These are phyloP conservation scores for Drosophila seguyi DNA, from an alignment of 1,140 invertebrate genomes.

Conservation along the genomic window DNA sequence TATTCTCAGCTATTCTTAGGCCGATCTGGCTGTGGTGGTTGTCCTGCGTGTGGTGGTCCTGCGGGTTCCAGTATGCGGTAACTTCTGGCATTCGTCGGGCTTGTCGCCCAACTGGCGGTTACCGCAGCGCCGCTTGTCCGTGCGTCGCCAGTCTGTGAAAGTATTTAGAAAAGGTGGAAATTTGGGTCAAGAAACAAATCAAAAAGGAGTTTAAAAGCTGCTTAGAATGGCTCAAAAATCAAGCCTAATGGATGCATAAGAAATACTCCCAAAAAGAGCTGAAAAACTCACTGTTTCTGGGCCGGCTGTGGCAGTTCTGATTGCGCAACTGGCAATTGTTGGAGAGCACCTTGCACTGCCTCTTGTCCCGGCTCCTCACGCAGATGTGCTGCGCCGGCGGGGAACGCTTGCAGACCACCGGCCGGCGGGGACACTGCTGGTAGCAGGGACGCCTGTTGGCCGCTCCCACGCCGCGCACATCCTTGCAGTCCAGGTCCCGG, in stretches of 20 bases:
- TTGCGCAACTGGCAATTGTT: constrained; percentile 64
- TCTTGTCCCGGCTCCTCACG: constrained; percentile 40
- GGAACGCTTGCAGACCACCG: constrained; percentile 35
- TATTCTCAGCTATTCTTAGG: background rate
- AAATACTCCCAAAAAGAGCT: no score
- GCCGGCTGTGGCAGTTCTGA: constrained; percentile 54
- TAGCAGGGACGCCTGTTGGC: constrained; percentile 33
- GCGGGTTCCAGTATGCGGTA: background rate
- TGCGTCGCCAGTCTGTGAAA: constrained; percentile 58
- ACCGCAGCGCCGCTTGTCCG: constrained; percentile 49
- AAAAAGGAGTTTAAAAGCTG: no score
- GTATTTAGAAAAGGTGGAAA: no score
- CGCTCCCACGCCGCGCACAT: constrained; percentile 35
- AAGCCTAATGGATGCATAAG: no score
- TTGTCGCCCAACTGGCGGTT: constrained; percentile 60
- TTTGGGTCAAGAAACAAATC: no score
- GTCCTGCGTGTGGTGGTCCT: background rate
- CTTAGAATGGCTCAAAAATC: background rate
- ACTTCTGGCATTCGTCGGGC: constrained; percentile 28
- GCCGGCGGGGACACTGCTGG: constrained; percentile 35
- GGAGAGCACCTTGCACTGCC: constrained; percentile 55
- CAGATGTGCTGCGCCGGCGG: constrained; percentile 46
- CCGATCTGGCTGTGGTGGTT: background rate
- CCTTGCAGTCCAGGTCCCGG: constrained; percentile 43
- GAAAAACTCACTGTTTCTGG: constrained; percentile 66